Percentiles rank a stretch among this genome's conserved stretches.
phyloP scores from a whole-genome alignment of 2,888 invertebrate species.

The Zaprionus obscuricornis region DNA sequence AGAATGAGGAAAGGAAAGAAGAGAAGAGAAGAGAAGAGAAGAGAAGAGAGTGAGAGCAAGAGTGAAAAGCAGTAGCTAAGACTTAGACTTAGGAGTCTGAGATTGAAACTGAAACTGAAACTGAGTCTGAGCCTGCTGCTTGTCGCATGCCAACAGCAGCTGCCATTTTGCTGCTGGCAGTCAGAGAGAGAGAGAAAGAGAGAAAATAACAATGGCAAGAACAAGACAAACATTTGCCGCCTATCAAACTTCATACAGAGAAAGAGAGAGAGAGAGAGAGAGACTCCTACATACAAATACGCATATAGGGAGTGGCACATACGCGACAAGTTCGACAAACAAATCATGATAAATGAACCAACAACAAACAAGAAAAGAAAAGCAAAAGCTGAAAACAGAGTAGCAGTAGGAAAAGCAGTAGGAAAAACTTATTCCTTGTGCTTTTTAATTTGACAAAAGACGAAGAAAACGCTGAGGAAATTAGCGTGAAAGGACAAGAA shows the following conservation, averaged over 20 bases:
- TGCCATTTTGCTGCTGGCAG: slow-evolving; percentile 71
- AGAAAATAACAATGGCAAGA: slow-evolving; percentile 52
- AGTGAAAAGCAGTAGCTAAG: no score
- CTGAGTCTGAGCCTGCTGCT: no score
- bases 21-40: not conserved
- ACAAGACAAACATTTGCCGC: slow-evolving; percentile 70
- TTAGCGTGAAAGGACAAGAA: slow-evolving; percentile 68
- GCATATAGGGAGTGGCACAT: slow-evolving; percentile 13
- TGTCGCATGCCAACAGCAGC: slow-evolving; percentile 60
- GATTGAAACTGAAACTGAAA: no score
- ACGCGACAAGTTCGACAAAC: slow-evolving; percentile 71
- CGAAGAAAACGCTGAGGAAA: slow-evolving; percentile 49
- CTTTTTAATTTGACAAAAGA: slow-evolving; percentile 77
- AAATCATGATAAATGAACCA: slow-evolving; percentile 79
- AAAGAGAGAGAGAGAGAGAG: slow-evolving; percentile 27
- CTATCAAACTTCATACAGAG: slow-evolving; percentile 60
- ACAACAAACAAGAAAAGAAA: slow-evolving; percentile 65
- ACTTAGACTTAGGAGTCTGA: no score
- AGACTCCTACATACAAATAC: slow-evolving; percentile 22
- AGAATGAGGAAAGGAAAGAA: slow-evolving; percentile 16
- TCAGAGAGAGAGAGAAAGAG: slow-evolving; percentile 3
- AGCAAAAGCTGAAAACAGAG: slow-evolving; percentile 32
- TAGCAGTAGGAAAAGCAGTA: not conserved
- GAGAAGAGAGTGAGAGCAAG: not conserved
- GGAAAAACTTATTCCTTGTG: slow-evolving; percentile 56